Percentiles rank a stretch among this genome's conserved stretches.
Evolutionary conservation across 2,797 vertebrate genomes (phyloP).

Genomic region (Hafferia zeledoni): DNA sequence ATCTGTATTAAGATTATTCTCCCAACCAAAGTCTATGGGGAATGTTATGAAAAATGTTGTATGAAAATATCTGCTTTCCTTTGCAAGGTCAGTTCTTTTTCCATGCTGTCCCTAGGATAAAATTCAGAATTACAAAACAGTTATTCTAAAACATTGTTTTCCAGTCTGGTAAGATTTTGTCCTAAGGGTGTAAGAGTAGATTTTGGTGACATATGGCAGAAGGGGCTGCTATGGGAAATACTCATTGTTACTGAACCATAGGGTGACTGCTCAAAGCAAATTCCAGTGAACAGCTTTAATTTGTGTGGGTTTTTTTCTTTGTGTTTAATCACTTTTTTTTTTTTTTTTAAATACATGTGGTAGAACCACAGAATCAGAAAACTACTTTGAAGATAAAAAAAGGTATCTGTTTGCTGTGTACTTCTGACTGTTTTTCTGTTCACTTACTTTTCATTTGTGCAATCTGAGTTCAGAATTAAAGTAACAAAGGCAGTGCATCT

Average conservation of each 20-base stretch:
- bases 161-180: background rate
- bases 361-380: background rate
- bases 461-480: background rate
- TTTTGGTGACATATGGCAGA: conserved; percentile 53
- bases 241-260: conserved; percentile 30
- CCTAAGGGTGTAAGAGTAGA: background rate
- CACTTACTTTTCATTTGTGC: background rate
- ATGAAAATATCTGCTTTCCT: background rate
- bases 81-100: background rate
- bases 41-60: background rate
- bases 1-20: background rate
- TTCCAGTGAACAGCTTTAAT: conserved; percentile 11
- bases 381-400: background rate
- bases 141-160: conserved; percentile 21
- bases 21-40: background rate
- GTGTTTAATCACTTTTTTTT: background rate
- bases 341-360: background rate
- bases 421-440: background rate
- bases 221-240: conserved; percentile 41
- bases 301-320: background rate
- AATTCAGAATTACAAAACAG: background rate
- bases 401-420: background rate
- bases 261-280: conserved; percentile 41
- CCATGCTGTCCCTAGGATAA: background rate
- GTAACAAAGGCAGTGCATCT: background rate